These are phyloP conservation scores for Dendrophyllia cribrosa DNA, from an alignment of 64 coral and sea anemone genomes.

Conservation along the genomic window DNA sequence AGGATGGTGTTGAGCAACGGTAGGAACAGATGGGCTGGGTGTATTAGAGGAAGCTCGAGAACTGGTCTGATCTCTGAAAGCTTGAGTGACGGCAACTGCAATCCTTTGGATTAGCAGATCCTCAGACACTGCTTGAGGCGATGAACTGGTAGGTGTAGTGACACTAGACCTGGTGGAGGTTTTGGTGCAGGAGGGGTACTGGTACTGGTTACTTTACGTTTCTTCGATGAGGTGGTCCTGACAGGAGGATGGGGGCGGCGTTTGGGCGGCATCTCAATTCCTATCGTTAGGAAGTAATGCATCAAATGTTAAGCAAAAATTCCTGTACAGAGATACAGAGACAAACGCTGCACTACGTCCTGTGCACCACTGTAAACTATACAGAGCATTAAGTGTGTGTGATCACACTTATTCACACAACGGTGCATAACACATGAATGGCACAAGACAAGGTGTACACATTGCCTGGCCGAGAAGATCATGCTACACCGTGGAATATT, in stretches of 20 bases:
- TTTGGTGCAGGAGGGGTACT: background rate
- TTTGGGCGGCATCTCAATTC: too few relatives aligned
- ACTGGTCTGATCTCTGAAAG: too few relatives aligned
- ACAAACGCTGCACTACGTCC: too few relatives aligned
- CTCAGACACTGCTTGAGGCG: too few relatives aligned
- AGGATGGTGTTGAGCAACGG: background rate
- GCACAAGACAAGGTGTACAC: background rate
- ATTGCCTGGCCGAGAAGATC: conserved; percentile 8
- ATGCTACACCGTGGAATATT: conserved; percentile 11
- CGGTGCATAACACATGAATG: conserved; percentile 12
- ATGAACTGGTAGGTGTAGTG: too few relatives aligned
- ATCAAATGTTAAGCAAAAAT: background rate
- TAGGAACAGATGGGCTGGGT: background rate
- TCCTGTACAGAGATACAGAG: background rate
- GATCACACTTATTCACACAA: conserved; percentile 33
- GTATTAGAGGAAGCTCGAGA: too few relatives aligned
- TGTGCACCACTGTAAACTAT: too few relatives aligned
- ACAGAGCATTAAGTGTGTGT: background rate
- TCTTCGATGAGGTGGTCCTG: too few relatives aligned
- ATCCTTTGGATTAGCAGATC: too few relatives aligned
- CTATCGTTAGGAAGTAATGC: background rate
- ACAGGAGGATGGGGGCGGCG: too few relatives aligned
- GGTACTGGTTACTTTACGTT: too few relatives aligned
- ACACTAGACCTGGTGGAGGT: background rate
- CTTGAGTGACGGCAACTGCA: too few relatives aligned